Base-by-base conservation (phyloP, 2,888 invertebrate genomes). In the Anticlea derivata region DNA sequence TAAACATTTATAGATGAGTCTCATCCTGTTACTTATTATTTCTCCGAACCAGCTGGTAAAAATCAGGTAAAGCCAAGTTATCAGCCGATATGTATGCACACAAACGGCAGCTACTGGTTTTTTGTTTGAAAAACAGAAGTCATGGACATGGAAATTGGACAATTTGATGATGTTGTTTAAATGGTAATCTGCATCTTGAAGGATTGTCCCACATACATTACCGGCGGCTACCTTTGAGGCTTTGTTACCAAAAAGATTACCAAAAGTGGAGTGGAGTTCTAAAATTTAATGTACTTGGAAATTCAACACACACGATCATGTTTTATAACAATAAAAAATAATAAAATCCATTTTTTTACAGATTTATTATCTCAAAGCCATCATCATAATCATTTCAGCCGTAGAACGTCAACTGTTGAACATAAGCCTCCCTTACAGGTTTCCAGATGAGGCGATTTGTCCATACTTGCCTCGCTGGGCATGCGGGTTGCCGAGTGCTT, bases 131-230 rank as follows among this genome's bases (percentile, higher is more conserved):
- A 73, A 68, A 77, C 78, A 75, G 78, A 74, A 78, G 78, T 72
- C 67, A 61, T 17, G 17, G 17, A 3, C 66, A 70, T 69, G 69
- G 70, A 72, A 73, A 73, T 73, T 62, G 67, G 61, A 59, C 58
- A 66, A 55, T 59, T 59, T 55, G 58, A 62, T 61, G 58, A 68
- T 65, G 72, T 71, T 63, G 59, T 76, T 72, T 70, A 70, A 63
- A 80, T 78, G 72, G 58, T 68, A 78, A 80, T 78, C 55, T 57
- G 45, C 60, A 58, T 58, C 58, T 65, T 66, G 63, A 67, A 65
- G 68, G 64, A 68, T 63, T 58, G 68, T 81, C 80, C 60, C 80
- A 79, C 77, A 78, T 81, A 76, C 66, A 75, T 81, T 78, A 75
- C 34, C n/a, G 51, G 68, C 77, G 79, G 78, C 57, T 29, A 51